Conservation (phyloP, 1,140 invertebrate genomes). For the Thaumetopoea pityocampa region DNA sequence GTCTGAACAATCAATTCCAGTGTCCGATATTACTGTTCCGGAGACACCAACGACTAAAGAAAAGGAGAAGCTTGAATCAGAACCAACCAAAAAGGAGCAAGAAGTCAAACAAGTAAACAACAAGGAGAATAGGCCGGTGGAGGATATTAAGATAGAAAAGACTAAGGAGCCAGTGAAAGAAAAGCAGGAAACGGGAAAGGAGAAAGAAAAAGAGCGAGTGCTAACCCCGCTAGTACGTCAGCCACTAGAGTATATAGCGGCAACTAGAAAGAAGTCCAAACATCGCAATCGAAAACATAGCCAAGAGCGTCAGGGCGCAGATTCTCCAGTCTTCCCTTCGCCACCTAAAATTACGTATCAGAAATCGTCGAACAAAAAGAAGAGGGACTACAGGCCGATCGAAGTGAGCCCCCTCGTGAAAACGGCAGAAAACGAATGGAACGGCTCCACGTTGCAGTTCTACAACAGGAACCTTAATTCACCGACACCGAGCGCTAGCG, state of each 20-base stretch:
- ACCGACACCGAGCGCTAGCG: conserved; percentile 71
- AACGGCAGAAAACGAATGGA: conserved; percentile 74
- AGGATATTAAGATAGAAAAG: conserved; percentile 41
- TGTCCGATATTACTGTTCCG: conserved; percentile 75
- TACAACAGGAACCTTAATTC: conserved; percentile 78
- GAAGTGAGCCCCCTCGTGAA: conserved; percentile 66
- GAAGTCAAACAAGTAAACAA: conserved; percentile 45
- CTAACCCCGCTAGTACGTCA: conserved; percentile 79
- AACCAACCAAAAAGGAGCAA: conserved; percentile 35
- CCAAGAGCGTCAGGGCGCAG: conserved; percentile 77
- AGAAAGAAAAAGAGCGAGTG: conserved; percentile 60
- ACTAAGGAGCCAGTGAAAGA: conserved; percentile 28
- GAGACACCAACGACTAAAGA: conserved; percentile 69
- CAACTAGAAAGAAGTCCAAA: conserved; percentile 80
- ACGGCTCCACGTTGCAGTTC: conserved; percentile 80
- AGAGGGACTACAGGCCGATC: conserved; percentile 74
- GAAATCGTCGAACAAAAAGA: conserved; percentile 76
- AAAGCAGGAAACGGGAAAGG: conserved; percentile 43
- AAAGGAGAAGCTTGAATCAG: conserved; percentile 47
- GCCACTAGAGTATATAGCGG: conserved; percentile 80
- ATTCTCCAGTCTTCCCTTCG: conserved; percentile 78
- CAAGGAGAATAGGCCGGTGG: conserved; percentile 63
- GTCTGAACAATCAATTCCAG: conserved; percentile 80
- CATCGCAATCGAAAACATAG: conserved; percentile 78
- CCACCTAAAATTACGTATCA: conserved; percentile 77